A percentile compares a stretch with the other conserved stretches of the same genome.
Evolutionary conservation across 2,888 invertebrate species (phyloP).

Genomic region (Glomeris marginata): DNA sequence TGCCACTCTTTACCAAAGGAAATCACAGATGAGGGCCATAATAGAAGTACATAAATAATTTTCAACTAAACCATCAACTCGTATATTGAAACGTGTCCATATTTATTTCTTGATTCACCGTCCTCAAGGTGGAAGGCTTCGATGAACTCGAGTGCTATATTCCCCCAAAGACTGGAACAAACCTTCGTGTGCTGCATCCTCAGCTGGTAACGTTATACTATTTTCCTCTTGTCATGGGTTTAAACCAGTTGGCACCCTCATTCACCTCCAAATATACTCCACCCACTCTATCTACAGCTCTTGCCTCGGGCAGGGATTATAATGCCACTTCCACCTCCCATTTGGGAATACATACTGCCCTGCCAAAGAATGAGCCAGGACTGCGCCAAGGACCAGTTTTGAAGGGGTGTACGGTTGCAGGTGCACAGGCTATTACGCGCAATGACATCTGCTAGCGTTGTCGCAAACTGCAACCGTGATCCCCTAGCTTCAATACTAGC

Average conservation of each 20-base stretch:
- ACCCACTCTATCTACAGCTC: too few species aligned
- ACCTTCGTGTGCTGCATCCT: slow-evolving; percentile 27
- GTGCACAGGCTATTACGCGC: neutral
- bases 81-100: neutral
- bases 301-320: too few species aligned
- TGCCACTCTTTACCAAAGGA: slow-evolving; percentile 38
- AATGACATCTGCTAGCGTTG: too few species aligned
- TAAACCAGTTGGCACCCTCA: too few species aligned
- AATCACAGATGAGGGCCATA: slow-evolving; percentile 28
- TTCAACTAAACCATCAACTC: neutral
- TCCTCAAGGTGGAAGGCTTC: slow-evolving; percentile 28
- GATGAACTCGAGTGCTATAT: slow-evolving; percentile 26
- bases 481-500: too few species aligned
- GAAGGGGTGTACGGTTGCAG: neutral
- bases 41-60: slow-evolving; percentile 42
- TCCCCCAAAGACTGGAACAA: slow-evolving; percentile 25
- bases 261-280: too few species aligned
- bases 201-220: slow-evolving; percentile 22
- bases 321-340: too few species aligned
- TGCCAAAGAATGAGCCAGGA: neutral
- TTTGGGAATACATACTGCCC: too few species aligned
- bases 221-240: too few species aligned
- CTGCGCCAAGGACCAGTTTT: too few species aligned
- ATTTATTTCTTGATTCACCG: neutral
- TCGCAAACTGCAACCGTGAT: too few species aligned